These are phyloP conservation scores for Prochilodus magdalenae DNA, from an alignment of 2,113 vertebrate species.

Conservation along the genomic window DNA sequence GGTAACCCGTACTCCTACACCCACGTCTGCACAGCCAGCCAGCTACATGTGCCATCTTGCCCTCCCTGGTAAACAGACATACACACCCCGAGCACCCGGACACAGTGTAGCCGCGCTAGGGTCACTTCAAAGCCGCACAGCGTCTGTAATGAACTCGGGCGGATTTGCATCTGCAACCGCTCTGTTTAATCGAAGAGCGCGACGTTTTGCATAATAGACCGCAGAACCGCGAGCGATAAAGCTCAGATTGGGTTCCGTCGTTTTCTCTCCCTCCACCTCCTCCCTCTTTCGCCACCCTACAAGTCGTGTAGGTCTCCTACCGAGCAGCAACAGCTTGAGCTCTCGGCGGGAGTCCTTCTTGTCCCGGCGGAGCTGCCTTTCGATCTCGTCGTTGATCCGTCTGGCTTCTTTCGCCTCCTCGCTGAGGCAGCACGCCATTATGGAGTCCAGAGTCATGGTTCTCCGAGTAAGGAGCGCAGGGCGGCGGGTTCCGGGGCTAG, in stretches of 20 bases:
- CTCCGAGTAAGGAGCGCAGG: slow-evolving; percentile 45
- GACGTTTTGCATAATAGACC: slow-evolving; percentile 34
- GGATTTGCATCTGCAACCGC: neutral
- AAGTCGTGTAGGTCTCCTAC: slow-evolving; percentile 68
- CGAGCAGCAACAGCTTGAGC: slow-evolving; percentile 89
- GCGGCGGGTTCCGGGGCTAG: neutral
- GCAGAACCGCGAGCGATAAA: neutral
- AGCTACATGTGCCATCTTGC: too few species aligned
- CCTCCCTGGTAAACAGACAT: neutral
- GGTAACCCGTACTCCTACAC: neutral
- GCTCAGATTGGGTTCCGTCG: neutral
- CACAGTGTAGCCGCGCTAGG: neutral
- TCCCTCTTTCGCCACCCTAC: too few species aligned
- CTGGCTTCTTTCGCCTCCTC: slow-evolving; percentile 94
- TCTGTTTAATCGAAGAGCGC: neutral
- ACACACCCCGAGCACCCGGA: too few species aligned
- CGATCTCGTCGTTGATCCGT: slow-evolving; percentile 93
- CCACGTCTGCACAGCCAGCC: neutral
- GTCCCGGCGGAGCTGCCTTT: slow-evolving; percentile 90
- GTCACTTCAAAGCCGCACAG: neutral
- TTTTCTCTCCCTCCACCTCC: too few species aligned
- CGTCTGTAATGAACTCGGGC: neutral
- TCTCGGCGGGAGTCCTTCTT: slow-evolving; percentile 86
- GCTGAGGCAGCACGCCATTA: slow-evolving; percentile 92
- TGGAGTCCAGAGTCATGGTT: slow-evolving; percentile 85